Conservation (phyloP, 2,113 vertebrate species). For the Hippotragus niger region DNA sequence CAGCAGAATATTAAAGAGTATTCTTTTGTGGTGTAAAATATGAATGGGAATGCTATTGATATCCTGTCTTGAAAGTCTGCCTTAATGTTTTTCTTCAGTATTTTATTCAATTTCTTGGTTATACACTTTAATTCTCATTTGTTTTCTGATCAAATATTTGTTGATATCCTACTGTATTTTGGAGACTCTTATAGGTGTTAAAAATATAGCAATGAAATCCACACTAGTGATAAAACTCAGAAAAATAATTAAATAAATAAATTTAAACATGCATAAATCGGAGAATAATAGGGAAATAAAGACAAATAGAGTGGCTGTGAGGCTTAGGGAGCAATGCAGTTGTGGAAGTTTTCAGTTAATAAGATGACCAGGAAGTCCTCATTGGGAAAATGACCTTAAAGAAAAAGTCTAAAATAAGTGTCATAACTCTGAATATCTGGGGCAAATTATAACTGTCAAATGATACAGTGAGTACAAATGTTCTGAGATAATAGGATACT, state of each 20-base stretch:
- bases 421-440: background rate
- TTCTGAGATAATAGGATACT: too few species aligned
- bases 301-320: background rate
- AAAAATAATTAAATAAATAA: background rate
- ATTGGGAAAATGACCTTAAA: background rate
- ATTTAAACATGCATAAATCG: background rate
- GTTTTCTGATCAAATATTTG: background rate
- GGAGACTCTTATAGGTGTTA: background rate
- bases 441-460: background rate
- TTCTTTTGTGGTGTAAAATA: background rate
- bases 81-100: background rate
- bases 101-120: background rate
- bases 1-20: background rate
- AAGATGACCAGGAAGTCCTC: background rate
- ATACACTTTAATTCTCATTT: background rate
- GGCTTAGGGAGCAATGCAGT: background rate
- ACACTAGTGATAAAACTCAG: background rate
- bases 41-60: background rate
- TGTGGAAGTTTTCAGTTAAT: background rate
- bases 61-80: background rate
- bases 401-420: background rate
- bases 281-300: background rate
- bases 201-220: background rate
- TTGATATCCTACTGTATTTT: background rate
- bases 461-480: background rate